These are phyloP conservation scores for Danio tinwini DNA, from an alignment of 2,797 vertebrate species.

Conservation along the genomic window DNA sequence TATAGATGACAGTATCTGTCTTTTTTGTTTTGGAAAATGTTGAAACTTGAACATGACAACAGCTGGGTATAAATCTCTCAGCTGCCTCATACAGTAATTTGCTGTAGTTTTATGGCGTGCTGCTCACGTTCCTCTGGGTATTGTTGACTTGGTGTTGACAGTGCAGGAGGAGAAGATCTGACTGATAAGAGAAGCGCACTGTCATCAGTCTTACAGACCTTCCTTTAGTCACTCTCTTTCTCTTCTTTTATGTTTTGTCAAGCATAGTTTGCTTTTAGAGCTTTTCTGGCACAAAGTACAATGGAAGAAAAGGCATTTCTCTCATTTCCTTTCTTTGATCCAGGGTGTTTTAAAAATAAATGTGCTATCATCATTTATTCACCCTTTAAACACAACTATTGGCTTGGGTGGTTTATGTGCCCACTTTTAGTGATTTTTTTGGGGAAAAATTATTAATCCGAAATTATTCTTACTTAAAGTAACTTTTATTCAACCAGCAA, in stretches of 20 bases:
- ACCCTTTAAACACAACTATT: background rate
- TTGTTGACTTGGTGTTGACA: conserved; percentile 34
- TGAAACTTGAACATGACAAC: background rate
- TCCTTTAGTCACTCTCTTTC: conserved; percentile 53
- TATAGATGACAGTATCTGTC: conserved; percentile 8
- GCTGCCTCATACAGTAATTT: background rate
- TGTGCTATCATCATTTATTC: background rate
- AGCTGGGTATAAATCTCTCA: background rate
- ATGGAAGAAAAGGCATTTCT: conserved; percentile 34
- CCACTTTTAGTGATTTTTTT: too few relatives aligned
- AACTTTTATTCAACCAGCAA: background rate
- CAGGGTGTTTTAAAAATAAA: background rate
- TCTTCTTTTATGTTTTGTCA: conserved; percentile 47
- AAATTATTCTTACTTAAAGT: too few relatives aligned
- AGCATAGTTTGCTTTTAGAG: conserved; percentile 43
- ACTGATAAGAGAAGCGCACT: conserved; percentile 43
- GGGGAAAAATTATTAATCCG: too few relatives aligned
- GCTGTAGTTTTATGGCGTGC: conserved; percentile 6
- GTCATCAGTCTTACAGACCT: conserved; percentile 47
- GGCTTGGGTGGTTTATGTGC: background rate
- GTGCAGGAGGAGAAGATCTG: conserved; percentile 23
- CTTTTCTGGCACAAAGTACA: conserved; percentile 43
- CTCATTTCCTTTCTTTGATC: background rate
- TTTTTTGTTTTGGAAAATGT: conserved; percentile 5
- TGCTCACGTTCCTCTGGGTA: background rate